A percentile compares a stretch with the other conserved stretches of the same genome.
These are phyloP conservation scores for Rhynchophorus ferrugineus DNA, from an alignment of 1,140 invertebrate species.

Conservation along the genomic window DNA sequence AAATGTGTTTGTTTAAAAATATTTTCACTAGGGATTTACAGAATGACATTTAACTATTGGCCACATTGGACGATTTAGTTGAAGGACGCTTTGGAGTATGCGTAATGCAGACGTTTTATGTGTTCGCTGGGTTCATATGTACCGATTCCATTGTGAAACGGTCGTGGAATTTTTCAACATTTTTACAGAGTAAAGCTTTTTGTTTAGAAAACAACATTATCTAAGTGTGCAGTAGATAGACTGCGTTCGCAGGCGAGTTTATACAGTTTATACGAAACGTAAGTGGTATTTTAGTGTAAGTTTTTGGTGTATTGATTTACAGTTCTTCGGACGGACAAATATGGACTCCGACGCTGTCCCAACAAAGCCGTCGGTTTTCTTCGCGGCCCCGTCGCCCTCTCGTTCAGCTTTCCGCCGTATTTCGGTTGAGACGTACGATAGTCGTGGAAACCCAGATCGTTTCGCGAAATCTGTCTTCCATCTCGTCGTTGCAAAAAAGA, in stretches of 20 bases:
- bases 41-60: too few species aligned
- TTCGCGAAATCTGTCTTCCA: background rate
- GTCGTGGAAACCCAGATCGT: background rate
- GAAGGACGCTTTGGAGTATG: too few species aligned
- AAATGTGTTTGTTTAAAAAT: too few species aligned
- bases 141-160: background rate
- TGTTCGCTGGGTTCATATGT: too few species aligned
- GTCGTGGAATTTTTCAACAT: background rate
- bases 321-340: conserved; percentile 13
- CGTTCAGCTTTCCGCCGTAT: conserved; percentile 3
- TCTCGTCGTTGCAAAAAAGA: background rate
- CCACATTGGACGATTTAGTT: too few species aligned
- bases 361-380: conserved; percentile 3
- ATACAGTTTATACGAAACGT: conserved; percentile 7
- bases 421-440: conserved; percentile 3
- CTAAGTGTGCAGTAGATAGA: background rate
- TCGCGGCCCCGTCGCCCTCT: background rate
- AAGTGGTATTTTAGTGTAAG: conserved; percentile 12
- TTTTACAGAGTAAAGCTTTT: background rate
- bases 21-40: too few species aligned
- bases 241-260: conserved; percentile 7
- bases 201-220: background rate
- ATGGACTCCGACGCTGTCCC: conserved; percentile 12
- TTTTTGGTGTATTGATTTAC: conserved; percentile 21
- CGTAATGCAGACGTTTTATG: too few species aligned